These are phyloP conservation scores for Mesitornis unicolor DNA, from an alignment of 2,113 vertebrate species.

Conservation along the genomic window DNA sequence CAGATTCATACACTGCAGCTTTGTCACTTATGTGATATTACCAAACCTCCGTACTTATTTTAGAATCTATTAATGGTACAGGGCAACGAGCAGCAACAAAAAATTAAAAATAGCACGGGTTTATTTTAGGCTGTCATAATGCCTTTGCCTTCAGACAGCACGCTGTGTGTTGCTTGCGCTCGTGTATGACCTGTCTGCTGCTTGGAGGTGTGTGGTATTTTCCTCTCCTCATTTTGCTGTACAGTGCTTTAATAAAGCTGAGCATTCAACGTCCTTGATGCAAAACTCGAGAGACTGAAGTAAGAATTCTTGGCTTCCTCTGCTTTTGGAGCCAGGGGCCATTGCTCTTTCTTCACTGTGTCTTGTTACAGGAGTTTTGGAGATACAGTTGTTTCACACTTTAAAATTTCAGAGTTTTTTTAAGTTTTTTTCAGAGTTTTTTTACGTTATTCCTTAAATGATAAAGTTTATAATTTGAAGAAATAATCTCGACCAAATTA, in stretches of 20 bases:
- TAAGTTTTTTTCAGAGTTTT: background rate
- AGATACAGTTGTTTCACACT: background rate
- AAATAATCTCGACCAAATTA: background rate
- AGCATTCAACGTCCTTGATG: background rate
- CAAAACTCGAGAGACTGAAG: background rate
- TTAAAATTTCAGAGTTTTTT: background rate
- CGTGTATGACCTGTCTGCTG: background rate
- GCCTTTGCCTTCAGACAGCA: background rate
- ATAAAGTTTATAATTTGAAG: background rate
- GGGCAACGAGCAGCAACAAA: background rate
- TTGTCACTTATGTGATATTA: background rate
- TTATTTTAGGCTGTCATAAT: background rate
- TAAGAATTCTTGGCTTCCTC: background rate
- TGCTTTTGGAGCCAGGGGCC: background rate
- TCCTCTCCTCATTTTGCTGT: background rate
- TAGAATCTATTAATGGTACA: conserved; percentile 22
- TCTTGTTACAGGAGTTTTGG: background rate
- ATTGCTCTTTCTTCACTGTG: background rate
- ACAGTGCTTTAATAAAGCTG: background rate
- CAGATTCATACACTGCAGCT: background rate
- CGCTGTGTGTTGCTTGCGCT: background rate
- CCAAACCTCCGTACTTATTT: background rate
- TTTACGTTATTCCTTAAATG: background rate
- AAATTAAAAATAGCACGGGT: background rate
- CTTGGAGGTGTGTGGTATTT: background rate